Evolutionary conservation across 2,888 invertebrate genomes (phyloP).

Genomic region (Perdita meconis): DNA sequence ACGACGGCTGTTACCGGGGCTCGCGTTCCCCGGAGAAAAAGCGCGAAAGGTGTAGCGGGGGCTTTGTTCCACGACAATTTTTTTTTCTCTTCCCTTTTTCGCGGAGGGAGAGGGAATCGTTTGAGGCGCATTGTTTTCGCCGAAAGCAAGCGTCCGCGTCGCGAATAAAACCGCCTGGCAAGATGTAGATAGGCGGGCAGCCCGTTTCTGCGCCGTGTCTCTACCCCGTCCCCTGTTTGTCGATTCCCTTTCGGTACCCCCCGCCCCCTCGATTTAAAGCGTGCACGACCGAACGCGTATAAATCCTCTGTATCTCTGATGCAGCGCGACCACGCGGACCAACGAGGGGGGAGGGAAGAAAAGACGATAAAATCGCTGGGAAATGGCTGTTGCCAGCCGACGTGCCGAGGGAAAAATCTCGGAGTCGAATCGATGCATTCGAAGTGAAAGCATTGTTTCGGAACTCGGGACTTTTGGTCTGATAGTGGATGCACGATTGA

Average conservation of each 20-base stretch:
- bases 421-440: not conserved
- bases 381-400: constrained; percentile 5
- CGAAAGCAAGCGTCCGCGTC: constrained; percentile 45
- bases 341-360: not conserved
- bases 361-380: constrained; percentile 9
- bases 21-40: constrained; percentile 23
- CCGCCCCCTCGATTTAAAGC: constrained; percentile 18
- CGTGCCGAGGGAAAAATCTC: not conserved
- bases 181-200: constrained; percentile 51
- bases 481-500: too few relatives aligned
- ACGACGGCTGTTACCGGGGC: not conserved
- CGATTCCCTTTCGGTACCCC: constrained; percentile 26
- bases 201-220: constrained; percentile 21
- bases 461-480: not conserved
- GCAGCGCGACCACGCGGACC: not conserved
- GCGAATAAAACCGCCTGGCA: constrained; percentile 48
- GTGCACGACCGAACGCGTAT: not conserved
- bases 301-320: constrained; percentile 16
- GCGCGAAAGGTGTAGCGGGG: constrained; percentile 31
- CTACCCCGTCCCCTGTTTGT: constrained; percentile 8
- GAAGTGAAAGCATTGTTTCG: not conserved
- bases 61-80: constrained; percentile 46
- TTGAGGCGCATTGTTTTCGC: constrained; percentile 51
- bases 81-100: constrained; percentile 11
- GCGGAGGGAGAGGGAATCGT: constrained; percentile 13